Percentiles rank a stretch among this genome's conserved stretches.
These are phyloP conservation scores for Yponomeuta evonymella DNA, from an alignment of 2,888 invertebrate genomes.

Conservation along the genomic window DNA sequence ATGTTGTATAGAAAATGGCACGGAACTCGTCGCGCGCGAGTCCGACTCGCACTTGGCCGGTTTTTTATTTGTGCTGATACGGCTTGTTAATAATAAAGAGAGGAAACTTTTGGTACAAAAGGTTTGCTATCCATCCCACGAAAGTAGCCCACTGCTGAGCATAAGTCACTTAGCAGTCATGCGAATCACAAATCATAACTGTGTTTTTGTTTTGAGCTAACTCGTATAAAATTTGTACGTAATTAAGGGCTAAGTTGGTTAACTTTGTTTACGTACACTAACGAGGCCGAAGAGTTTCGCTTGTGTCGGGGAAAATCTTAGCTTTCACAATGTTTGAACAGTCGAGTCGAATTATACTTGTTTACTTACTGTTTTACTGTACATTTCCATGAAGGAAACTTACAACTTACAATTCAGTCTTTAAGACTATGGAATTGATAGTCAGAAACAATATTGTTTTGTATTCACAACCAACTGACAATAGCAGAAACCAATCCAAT, in stretches of 20 bases:
- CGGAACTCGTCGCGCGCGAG: too few relatives aligned
- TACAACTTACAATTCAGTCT: not conserved
- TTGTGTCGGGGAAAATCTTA: constrained; percentile 1
- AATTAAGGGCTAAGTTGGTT: constrained; percentile 28
- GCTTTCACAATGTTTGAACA: not conserved
- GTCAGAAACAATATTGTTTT: too few relatives aligned
- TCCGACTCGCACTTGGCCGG: too few relatives aligned
- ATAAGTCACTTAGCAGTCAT: too few relatives aligned
- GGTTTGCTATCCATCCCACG: too few relatives aligned
- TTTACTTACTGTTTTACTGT: not conserved
- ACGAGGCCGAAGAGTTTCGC: constrained; percentile 29
- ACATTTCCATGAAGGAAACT: not conserved
- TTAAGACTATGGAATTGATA: not conserved
- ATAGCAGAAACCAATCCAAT: not conserved
- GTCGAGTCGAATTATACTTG: not conserved
- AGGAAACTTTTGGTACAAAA: too few relatives aligned
- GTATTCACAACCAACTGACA: too few relatives aligned
- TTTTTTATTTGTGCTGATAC: too few relatives aligned
- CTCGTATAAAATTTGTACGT: constrained; percentile 8
- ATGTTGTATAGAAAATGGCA: too few relatives aligned
- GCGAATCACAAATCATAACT: too few relatives aligned
- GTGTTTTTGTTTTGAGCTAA: not conserved
- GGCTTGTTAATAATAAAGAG: too few relatives aligned
- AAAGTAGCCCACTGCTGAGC: too few relatives aligned
- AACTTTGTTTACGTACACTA: constrained; percentile 38